Evolutionary conservation across 1,140 invertebrate species (phyloP).

Genomic region (Drosophila dunni): DNA sequence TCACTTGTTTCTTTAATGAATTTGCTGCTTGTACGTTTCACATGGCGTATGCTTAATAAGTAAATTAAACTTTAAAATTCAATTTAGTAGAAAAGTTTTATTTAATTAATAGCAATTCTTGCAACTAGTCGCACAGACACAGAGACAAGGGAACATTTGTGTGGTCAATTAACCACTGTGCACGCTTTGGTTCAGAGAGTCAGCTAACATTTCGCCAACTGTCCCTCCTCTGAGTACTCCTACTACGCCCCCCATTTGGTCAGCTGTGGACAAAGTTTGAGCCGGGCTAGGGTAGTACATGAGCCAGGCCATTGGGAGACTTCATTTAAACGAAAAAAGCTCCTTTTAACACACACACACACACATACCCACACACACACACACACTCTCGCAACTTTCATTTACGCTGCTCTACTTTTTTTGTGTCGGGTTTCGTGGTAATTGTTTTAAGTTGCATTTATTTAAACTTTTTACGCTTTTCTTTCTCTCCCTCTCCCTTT

Average conservation of each 20-base stretch:
- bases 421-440: constrained; percentile 57
- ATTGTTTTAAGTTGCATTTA: constrained; percentile 79
- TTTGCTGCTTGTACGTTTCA: neutral
- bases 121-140: neutral
- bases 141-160: constrained; percentile 27
- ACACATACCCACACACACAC: too few species aligned
- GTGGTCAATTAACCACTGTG: constrained; percentile 74
- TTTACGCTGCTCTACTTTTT: constrained; percentile 50
- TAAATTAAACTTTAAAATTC: constrained; percentile 62
- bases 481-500: constrained; percentile 1
- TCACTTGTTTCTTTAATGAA: neutral
- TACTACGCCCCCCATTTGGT: neutral
- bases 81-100: constrained; percentile 47
- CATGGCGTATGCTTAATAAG: constrained; percentile 34
- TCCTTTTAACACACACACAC: constrained; percentile 37
- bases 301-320: constrained; percentile 51
- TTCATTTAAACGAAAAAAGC: constrained; percentile 63
- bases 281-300: constrained; percentile 1
- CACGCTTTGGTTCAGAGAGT: constrained; percentile 22
- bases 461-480: constrained; percentile 60
- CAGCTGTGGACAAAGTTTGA: constrained; percentile 36
- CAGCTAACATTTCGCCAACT: neutral
- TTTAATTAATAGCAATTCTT: constrained; percentile 67
- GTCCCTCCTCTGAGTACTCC: neutral
- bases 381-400: constrained; percentile 40